phyloP scores from a whole-genome alignment of 2,888 invertebrate species.

The Arenicola marina region DNA sequence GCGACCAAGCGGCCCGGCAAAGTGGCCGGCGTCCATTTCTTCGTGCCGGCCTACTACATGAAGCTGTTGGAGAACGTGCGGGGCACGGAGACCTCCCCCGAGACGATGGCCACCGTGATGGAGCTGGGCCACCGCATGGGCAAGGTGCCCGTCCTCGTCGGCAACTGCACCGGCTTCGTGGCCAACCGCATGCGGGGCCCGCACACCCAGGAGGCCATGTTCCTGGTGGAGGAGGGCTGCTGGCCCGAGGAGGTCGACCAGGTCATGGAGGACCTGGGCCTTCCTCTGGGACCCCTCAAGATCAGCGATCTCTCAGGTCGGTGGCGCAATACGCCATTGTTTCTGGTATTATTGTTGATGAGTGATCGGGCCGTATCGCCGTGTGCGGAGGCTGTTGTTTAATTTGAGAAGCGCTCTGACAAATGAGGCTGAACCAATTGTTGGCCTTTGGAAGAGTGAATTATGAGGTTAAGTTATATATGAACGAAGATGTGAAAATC shows the following conservation, averaged over 20 bases:
- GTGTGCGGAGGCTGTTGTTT: no score
- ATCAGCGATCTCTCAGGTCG: constrained; percentile 48
- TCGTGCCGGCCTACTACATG: constrained; percentile 60
- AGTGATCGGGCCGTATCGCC: no score
- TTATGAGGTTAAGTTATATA: no score
- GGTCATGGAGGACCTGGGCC: constrained; percentile 48
- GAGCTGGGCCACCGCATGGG: constrained; percentile 53
- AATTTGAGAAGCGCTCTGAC: no score
- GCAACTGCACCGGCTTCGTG: constrained; percentile 51
- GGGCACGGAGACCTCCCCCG: constrained; percentile 52
- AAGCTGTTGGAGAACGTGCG: constrained; percentile 56
- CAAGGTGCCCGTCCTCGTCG: constrained; percentile 56
- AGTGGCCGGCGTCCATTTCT: constrained; percentile 61
- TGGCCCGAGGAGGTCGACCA: constrained; percentile 42
- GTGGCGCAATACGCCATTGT: no score
- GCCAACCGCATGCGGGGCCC: constrained; percentile 48
- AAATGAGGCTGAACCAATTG: no score
- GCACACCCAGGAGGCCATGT: constrained; percentile 39
- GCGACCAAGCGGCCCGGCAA: constrained; percentile 50
- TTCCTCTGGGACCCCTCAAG: constrained; percentile 49
- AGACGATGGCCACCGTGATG: constrained; percentile 60
- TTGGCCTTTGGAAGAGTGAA: no score
- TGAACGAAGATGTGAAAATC: no score
- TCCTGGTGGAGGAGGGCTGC: constrained; percentile 50
- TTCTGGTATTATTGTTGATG: no score